Evolutionary conservation across 2,113 vertebrate species (phyloP), one percentile per base, ranked within the genome.

Genomic region (Corynorhinus townsendii): DNA sequence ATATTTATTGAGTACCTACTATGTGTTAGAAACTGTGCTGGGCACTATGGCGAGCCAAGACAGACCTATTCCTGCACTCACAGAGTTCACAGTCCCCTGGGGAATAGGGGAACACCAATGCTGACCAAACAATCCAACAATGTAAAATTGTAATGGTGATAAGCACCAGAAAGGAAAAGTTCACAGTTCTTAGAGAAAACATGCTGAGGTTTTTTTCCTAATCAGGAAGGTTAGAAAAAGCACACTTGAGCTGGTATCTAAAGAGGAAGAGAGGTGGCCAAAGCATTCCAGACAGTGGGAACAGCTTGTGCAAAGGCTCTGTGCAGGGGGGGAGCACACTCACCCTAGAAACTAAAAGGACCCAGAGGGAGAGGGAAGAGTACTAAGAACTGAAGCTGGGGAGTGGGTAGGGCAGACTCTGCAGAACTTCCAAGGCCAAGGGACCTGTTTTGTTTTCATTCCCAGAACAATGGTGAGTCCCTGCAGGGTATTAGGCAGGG

Each of bases 291-390:
- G 40, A 12, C 9, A 12, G 7, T 0, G 7, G 35, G 9, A 54
- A 24, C 30, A 64, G 69, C 71, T 79, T 47, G 47, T 89, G 83
- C 84, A 75, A 96, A 91, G 90, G 75, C 49, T 79, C 90, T 75
- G 49, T 33, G n/a, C 24, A 66, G 56, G 38, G 9, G 9, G 38
- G 17, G 59, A 89, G 17, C 35, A 15, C 1, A 7, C 14, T 77
- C 54, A 66, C 47, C 26, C 22, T 7, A 79, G 62, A 86, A 52
- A 45, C 40, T 73, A 33, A 49, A 47, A 85, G 89, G 49, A 73
- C 38, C 72, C 86, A 75, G 33, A 56, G 77, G 33, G 28, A 26
- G 26, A 49, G 14, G 4, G 30, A 10, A 45, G 2, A n/a, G 24
- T 9, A 17, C 76, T 59, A 20, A 71, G 66, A 35, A n/a, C 11